Evolutionary conservation across 2,888 invertebrate species (phyloP), one percentile per base, ranked within the genome.

Genomic region (Netelia melanura): DNA sequence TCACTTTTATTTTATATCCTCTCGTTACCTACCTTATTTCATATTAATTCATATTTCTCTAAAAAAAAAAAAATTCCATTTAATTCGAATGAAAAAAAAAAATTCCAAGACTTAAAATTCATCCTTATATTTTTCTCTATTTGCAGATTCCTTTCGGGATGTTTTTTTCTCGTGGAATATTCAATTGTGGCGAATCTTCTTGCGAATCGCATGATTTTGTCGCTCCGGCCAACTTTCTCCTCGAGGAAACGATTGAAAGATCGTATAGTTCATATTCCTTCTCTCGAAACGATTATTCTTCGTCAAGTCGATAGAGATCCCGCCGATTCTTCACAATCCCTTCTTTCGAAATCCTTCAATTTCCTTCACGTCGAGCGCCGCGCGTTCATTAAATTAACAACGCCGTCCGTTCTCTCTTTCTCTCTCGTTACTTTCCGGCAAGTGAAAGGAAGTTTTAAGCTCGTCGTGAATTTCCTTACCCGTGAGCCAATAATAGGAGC

Each of bases 341-440:
- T 43, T 62, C 61, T 5, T 30, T 23, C 25, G 14, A 64, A 62
- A 62, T 75, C 56, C 81, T 64, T 67, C 81, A 61, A 68, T 84
- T 84, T 81, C 81, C 77, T 78, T 68, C 62, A 68, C 72, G 48
- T 81, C 68, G 52, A 21, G 58, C 65, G 83, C 72, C 17, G 17
- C 17, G 77, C 54, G 64, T 81, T 84, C 81, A 84, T 84, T 84
- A 81, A 84, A 81, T 84, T 81, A 84, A 81, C 81, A 72, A 61
- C 77, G 54, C 54, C 81, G 30, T 30, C 30, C 30, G 3, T 30
- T 30, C 30, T 30, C 30, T 5, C 30, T 30, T 5, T 30, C 30
- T 2, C 48, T 48, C 48, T 14, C 48, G 58, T 44, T 48, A 64
- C 30, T 56, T 62, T 75, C 83, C 83, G 74, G 83, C 54, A 44